These are phyloP conservation scores for Gephyroberyx darwinii DNA, from an alignment of 2,797 vertebrate genomes.

Conservation along the genomic window DNA sequence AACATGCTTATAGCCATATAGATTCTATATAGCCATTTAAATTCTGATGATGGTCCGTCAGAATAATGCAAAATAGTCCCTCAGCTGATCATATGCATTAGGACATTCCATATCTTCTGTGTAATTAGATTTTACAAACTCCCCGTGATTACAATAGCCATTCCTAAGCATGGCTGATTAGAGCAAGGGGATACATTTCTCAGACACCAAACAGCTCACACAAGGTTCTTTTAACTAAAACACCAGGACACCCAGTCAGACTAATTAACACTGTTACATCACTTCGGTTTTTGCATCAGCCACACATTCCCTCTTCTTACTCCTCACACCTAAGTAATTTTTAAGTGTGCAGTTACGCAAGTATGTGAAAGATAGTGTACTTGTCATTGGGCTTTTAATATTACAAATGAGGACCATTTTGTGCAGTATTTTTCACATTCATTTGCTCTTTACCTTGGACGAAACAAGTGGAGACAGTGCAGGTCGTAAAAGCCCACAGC, in stretches of 20 bases:
- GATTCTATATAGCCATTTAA: no score
- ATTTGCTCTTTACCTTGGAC: conserved; percentile 22
- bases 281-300: conserved; percentile 33
- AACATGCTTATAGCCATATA: neutral
- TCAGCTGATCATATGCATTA: neutral
- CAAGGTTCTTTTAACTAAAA: conserved; percentile 32
- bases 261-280: conserved; percentile 57
- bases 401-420: conserved; percentile 47
- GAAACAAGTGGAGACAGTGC: conserved; percentile 19
- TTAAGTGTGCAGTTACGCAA: conserved; percentile 39
- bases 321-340: conserved; percentile 27
- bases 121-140: neutral
- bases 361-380: conserved; percentile 33
- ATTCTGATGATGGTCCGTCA: no score
- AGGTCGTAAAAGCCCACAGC: conserved; percentile 30
- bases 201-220: neutral
- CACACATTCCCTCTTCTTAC: conserved; percentile 1
- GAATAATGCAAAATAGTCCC: no score
- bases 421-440: conserved; percentile 20
- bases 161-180: neutral
- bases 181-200: conserved; percentile 7
- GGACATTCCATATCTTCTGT: neutral
- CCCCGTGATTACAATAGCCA: neutral
- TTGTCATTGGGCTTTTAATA: conserved; percentile 44
- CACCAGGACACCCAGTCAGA: conserved; percentile 20